Percentiles rank a stretch among this genome's conserved stretches.
Conservation (phyloP, 2,888 invertebrate species). For the Autographa pulchrina region DNA sequence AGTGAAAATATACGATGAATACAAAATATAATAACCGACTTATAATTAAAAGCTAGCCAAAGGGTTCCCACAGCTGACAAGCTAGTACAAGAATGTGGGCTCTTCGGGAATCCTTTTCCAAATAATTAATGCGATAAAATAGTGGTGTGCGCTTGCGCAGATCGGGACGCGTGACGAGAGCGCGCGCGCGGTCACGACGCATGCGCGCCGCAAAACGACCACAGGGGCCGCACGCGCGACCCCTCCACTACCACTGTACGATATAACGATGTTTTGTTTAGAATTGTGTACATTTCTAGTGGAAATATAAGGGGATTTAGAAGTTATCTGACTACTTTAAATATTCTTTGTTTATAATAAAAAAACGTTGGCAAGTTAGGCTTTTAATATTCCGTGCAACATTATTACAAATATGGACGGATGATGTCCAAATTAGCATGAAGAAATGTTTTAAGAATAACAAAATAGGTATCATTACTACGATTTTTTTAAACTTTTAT, state of each 20-base stretch:
- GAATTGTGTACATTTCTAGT: constrained; percentile 50
- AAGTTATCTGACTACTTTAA: background rate
- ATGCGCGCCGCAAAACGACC: constrained; percentile 80
- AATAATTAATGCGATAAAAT: constrained; percentile 90
- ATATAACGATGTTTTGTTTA: constrained; percentile 45
- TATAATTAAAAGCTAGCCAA: constrained; percentile 45
- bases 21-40: constrained; percentile 1
- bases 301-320: constrained; percentile 21
- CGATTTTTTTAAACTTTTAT: too few relatives aligned
- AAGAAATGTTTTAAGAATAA: too few relatives aligned
- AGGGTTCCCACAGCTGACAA: constrained; percentile 79
- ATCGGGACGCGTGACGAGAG: constrained; percentile 85
- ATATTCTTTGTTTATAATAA: background rate
- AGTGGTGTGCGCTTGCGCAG: constrained; percentile 79
- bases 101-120: constrained; percentile 86
- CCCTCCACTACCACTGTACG: constrained; percentile 61
- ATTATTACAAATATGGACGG: too few relatives aligned
- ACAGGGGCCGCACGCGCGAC: constrained; percentile 84
- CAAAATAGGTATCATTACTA: too few relatives aligned
- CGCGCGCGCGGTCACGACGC: constrained; percentile 87
- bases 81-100: constrained; percentile 75
- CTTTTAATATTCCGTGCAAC: background rate
- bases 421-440: too few relatives aligned
- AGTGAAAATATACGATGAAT: background rate
- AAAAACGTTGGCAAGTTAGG: background rate